Conservation (phyloP, 2,797 vertebrate species). For the Threskiornis aethiopicus region DNA sequence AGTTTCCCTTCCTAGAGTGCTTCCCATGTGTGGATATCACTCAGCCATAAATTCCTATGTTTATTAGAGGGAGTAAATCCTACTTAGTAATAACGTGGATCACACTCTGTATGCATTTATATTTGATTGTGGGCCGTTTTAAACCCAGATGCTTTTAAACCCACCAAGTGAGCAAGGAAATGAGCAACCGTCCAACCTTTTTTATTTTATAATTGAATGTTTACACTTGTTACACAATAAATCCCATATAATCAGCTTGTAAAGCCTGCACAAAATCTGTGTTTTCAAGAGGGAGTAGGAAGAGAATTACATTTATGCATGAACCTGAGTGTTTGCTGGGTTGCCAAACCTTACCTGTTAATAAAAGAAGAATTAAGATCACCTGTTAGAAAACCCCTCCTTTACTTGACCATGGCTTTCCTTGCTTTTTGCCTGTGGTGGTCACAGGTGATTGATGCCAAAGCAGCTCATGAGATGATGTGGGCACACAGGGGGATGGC, state of each 20-base stretch:
- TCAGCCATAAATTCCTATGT: background rate
- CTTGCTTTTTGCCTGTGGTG: background rate
- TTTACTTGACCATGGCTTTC: background rate
- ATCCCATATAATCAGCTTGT: background rate
- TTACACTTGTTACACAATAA: slow-evolving; percentile 5
- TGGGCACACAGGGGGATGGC: accelerated
- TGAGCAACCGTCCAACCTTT: background rate
- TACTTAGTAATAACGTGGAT: background rate
- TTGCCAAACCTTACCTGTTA: background rate
- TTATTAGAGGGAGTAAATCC: slow-evolving; percentile 17
- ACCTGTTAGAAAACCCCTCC: background rate
- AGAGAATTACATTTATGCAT: background rate
- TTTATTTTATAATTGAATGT: slow-evolving; percentile 37
- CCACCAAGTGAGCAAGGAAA: background rate
- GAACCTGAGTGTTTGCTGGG: background rate
- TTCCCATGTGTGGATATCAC: background rate
- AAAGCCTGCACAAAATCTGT: background rate
- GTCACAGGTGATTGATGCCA: background rate
- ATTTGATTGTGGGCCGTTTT: background rate
- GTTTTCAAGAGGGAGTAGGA: background rate
- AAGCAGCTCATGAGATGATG: background rate
- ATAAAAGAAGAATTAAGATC: background rate
- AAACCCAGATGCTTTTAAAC: background rate
- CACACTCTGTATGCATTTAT: background rate
- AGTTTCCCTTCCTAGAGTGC: background rate